Conservation (phyloP, 2,888 invertebrate genomes). For the Orthosia cruda region DNA sequence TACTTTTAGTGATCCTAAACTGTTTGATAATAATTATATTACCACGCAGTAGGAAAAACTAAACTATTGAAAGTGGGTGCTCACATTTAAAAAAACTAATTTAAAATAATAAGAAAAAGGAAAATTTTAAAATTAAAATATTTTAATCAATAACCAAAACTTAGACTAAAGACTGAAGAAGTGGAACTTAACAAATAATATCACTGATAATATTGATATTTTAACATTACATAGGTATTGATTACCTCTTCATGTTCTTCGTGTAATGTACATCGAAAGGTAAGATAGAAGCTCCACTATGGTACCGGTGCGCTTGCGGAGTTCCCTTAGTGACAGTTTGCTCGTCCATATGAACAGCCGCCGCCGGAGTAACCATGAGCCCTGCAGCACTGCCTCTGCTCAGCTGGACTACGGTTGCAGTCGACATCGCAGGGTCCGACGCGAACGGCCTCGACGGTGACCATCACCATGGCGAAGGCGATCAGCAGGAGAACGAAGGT, state of each 20-base stretch:
- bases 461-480: slow-evolving; percentile 44
- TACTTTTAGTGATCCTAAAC: too few relatives aligned
- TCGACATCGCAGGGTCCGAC: slow-evolving; percentile 31
- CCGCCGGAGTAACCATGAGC: slow-evolving; percentile 22
- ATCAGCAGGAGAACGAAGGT: slow-evolving; percentile 35
- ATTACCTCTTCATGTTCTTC: too few relatives aligned
- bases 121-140: too few relatives aligned
- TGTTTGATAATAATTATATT: too few relatives aligned
- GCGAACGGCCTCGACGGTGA: slow-evolving; percentile 17
- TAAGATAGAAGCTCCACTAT: background rate
- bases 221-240: too few relatives aligned
- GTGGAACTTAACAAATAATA: slow-evolving; percentile 11
- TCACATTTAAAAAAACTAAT: too few relatives aligned
- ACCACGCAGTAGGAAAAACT: too few relatives aligned
- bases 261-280: background rate
- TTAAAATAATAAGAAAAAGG: too few relatives aligned
- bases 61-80: too few relatives aligned
- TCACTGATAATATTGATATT: background rate
- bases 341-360: background rate
- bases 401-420: slow-evolving; percentile 18
- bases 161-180: too few relatives aligned
- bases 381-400: slow-evolving; percentile 41
- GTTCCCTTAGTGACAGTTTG: slow-evolving; percentile 1
- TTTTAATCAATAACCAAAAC: too few relatives aligned
- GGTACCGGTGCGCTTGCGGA: background rate